Evolutionary conservation across 2,888 invertebrate genomes (phyloP), one percentile per base, ranked within the genome.

Genomic region (Phasia obesa): DNA sequence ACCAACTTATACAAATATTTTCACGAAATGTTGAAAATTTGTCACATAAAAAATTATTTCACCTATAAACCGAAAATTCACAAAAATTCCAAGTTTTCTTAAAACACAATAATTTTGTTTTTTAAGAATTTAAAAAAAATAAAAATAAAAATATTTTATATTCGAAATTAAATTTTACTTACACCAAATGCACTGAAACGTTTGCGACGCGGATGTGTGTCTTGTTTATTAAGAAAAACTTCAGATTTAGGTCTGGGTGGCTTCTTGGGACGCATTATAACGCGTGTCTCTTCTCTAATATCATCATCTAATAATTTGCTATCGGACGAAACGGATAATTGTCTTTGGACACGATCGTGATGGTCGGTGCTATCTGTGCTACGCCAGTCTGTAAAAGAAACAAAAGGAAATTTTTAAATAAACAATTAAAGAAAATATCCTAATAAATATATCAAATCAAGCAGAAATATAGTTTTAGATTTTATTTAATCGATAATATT

Each of bases 151-250:
- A 13, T n/a, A 15, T 42, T 42, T n/a, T 11, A 42, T n/a, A 42
- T n/a, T 42, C 15, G 13, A n/a, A n/a, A 42, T 42, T 13, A 15
- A n/a, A 15, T n/a, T 38, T 4, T 87, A 93, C 95, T 94, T 92
- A 98, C 98, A 94, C 98, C 98, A 93, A 98, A 98, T 92, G 98
- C 98, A 91, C 98, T 98, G 93, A 97, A 97, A 92, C 98, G 94
- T 93, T 98, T 98, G 91, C 96, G 94, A 92, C 97, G 94, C 87
- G 94, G 93, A 92, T 94, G 94, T 89, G 93, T 93, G 90, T 94
- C 94, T 87, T 93, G 93, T 90, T 94, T 94, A 90, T 96, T 96
- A 88, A 97, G 94, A 92, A 97, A 97, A 85, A 98, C 98, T 93
- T 98, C 98, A 21, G 98, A 98, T 92, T 98, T 98, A 88, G 98